Base-by-base conservation (phyloP, 2,888 invertebrate genomes). In the Platypus cylindrus region DNA sequence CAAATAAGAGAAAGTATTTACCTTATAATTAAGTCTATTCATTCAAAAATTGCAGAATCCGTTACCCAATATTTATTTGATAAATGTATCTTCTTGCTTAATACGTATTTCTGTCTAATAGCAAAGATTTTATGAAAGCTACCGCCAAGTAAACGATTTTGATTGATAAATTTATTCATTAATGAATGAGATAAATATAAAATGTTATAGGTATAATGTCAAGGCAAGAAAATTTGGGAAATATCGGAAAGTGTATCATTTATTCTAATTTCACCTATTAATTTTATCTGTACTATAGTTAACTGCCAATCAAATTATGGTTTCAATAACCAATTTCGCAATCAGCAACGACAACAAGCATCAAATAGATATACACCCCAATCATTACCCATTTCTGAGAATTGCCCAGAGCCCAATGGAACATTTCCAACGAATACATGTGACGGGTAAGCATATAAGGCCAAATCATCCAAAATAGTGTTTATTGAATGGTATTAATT, bases 361-460 rank as follows among this genome's bases (percentile, higher is more conserved):
- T 41, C 27, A 9, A 41, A 44, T 5, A 40, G 45, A 35, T 33
- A 45, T 33, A 23, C 34, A 9, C 44, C 45, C 5, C 47, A 48
- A 41, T n/a, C n/a, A n/a, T 39, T 47, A 11, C 40, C 48, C 11
- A 27, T 23, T 26, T 37, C 36, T 30, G 37, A 23, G n/a, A 30
- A 17, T 26, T 44, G 44, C 31, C 41, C 39, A 11, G 14, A 41
- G 24, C 35, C 41, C 16, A 41, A 44, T 35, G 44, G 44, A 13
- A 44, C 41, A n/a, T 44, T 41, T 40, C 53, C 53, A 4, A 52
- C 50, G 3, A 40, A 37, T 22, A 51, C 50, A 7, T 54, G 53
- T 30, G 53, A 54, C 39, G 51, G 53, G 53, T 53, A 41, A 50
- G 39, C 20, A 20, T 20, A n/a, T n/a, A n/a, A n/a, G n/a, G n/a